Evolutionary conservation across 2,113 vertebrate species (phyloP), one percentile per base, ranked within the genome.

Genomic region (Lampris incognitus): DNA sequence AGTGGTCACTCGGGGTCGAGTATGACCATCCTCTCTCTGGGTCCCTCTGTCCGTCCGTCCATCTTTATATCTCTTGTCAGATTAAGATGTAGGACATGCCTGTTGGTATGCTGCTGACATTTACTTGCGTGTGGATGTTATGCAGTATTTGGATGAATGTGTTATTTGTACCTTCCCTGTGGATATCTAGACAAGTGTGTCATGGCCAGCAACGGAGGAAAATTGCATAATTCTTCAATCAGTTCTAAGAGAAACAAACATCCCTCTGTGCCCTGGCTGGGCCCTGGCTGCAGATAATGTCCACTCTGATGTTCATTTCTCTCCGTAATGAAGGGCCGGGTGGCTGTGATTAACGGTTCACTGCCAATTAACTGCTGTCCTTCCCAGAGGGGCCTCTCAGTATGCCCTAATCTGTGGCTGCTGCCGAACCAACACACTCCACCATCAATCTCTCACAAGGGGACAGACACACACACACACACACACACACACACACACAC

Each of bases 271-370:
- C 76, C 69, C 78, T 73, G 72, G 65, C 56, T 39, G 13, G 76
- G 51, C 78, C 72, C 66, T 78, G 74, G 82, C 79, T 79, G 69
- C n/a, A 63, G 41, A 63, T 46, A 63, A 46, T 63, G 11, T 64
- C 66, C 42, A 51, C 36, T 62, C 79, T 78, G 79, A 79, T 84
- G 79, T 74, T 90, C 86, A 91, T 92, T 92, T 86, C 65, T 87
- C 74, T 77, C 74, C 79, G 81, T 87, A 89, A 90, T 85, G 84
- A 91, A 81, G 81, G 81, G 57, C 70, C 60, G 40, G 71, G 63
- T 64, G 63, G 78, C 73, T 80, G 67, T 85, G 86, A 91, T 92
- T 90, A 92, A 94, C 80, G 61, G 89, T 89, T 89, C 87, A 87
- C 80, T 86, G 83, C 78, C 89, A 92, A 92, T 93, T 92, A 93